phyloP scores from a whole-genome alignment of 2,888 invertebrate genomes.

The Autographa pulchrina region DNA sequence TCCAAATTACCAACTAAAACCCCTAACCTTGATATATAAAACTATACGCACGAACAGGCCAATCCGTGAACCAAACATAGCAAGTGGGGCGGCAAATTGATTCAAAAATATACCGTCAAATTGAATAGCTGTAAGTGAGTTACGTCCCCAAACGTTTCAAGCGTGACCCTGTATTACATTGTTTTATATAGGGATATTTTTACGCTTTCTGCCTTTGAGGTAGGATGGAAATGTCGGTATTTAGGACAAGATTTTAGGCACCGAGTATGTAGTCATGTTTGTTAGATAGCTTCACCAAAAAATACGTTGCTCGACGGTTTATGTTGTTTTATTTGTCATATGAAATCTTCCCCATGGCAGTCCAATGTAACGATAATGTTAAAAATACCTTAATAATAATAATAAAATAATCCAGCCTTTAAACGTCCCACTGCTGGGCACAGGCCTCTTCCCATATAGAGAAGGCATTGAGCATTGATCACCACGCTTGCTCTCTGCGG shows the following conservation, averaged over 20 bases:
- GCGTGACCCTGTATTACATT: slow-evolving; percentile 33
- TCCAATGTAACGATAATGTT: too few species aligned
- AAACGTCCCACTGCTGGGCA: too few species aligned
- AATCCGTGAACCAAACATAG: slow-evolving; percentile 67
- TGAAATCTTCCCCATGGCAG: too few species aligned
- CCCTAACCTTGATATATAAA: slow-evolving; percentile 66
- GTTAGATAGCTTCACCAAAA: background rate
- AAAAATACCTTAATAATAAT: too few species aligned
- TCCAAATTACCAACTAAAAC: slow-evolving; percentile 43
- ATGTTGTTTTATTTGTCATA: too few species aligned
- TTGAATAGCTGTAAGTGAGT: slow-evolving; percentile 71
- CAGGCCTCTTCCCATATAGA: too few species aligned
- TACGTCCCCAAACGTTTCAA: slow-evolving; percentile 50
- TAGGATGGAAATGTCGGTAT: background rate
- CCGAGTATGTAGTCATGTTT: background rate
- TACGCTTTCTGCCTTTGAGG: background rate
- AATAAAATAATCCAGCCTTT: too few species aligned
- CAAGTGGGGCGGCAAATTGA: slow-evolving; percentile 74
- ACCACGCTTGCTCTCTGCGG: too few species aligned
- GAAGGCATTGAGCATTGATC: too few species aligned
- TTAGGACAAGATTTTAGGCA: background rate
- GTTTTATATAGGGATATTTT: slow-evolving; percentile 39
- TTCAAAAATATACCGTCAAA: slow-evolving; percentile 78
- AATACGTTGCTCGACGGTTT: background rate
- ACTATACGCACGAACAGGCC: slow-evolving; percentile 71